These are phyloP conservation scores for Trichopoda pennipes DNA, from an alignment of 2,888 invertebrate species.

Conservation along the genomic window DNA sequence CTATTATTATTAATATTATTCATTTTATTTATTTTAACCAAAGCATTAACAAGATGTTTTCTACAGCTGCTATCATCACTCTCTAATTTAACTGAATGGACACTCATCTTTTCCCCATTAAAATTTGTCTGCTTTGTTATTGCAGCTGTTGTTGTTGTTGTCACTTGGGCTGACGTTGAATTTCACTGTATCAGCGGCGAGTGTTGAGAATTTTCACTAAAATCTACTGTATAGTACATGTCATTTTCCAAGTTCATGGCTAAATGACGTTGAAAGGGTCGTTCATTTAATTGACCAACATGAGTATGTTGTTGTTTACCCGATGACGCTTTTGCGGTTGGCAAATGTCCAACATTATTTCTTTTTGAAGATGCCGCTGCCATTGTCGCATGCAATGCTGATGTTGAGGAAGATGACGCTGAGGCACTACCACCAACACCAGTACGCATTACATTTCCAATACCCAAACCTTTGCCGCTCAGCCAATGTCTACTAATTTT, in stretches of 20 bases:
- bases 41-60: slow-evolving; percentile 57
- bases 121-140: not conserved
- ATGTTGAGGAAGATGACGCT: slow-evolving; percentile 59
- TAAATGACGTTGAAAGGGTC: slow-evolving; percentile 82
- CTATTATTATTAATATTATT: slow-evolving; percentile 47
- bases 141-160: slow-evolving; percentile 18
- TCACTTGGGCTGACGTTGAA: slow-evolving; percentile 44
- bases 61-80: slow-evolving; percentile 27
- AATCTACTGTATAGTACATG: slow-evolving; percentile 89
- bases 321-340: slow-evolving; percentile 68
- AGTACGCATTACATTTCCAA: slow-evolving; percentile 66
- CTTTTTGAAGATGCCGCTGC: slow-evolving; percentile 63
- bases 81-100: not conserved
- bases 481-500: slow-evolving; percentile 83
- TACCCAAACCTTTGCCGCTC: slow-evolving; percentile 82
- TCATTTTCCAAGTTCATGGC: slow-evolving; percentile 86
- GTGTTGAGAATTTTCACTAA: slow-evolving; percentile 87
- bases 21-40: slow-evolving; percentile 51
- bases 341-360: slow-evolving; percentile 72
- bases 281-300: slow-evolving; percentile 76
- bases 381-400: slow-evolving; percentile 64
- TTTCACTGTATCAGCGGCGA: slow-evolving; percentile 88
- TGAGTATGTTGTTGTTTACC: slow-evolving; percentile 71
- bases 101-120: not conserved
- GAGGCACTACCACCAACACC: slow-evolving; percentile 65